Conservation (phyloP, 2,888 invertebrate genomes). For the Cyclophora punctaria region DNA sequence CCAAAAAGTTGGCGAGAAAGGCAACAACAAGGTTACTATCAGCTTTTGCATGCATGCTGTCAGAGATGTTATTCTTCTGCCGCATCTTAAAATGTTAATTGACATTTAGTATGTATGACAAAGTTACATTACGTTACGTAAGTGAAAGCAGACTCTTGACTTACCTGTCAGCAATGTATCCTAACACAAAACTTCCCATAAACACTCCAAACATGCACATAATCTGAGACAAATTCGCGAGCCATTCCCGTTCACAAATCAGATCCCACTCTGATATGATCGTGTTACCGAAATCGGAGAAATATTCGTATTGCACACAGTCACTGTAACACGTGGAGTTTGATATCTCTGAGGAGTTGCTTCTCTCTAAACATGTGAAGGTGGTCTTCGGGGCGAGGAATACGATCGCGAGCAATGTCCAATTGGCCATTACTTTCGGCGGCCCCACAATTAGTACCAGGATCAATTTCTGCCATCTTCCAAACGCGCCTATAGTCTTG, state of each 20-base stretch:
- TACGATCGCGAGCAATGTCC: slow-evolving; percentile 81
- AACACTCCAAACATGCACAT: slow-evolving; percentile 82
- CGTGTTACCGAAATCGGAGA: slow-evolving; percentile 77
- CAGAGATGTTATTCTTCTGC: slow-evolving; percentile 80
- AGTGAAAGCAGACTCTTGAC: slow-evolving; percentile 11
- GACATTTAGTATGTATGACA: too few relatives aligned
- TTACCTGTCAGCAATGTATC: slow-evolving; percentile 81
- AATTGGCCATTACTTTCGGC: slow-evolving; percentile 80
- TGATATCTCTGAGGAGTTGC: slow-evolving; percentile 30
- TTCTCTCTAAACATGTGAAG: slow-evolving; percentile 52
- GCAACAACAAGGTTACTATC: slow-evolving; percentile 77
- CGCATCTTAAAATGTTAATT: slow-evolving; percentile 69
- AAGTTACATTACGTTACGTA: too few relatives aligned
- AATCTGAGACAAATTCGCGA: slow-evolving; percentile 79
- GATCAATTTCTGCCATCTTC: slow-evolving; percentile 78
- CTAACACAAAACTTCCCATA: slow-evolving; percentile 80
- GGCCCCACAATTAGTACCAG: slow-evolving; percentile 75
- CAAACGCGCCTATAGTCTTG: slow-evolving; percentile 46
- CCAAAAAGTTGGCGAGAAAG: slow-evolving; percentile 70
- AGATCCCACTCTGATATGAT: slow-evolving; percentile 82
- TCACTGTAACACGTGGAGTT: slow-evolving; percentile 61
- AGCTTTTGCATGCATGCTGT: slow-evolving; percentile 77
- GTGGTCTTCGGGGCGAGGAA: slow-evolving; percentile 78
- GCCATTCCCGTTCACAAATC: slow-evolving; percentile 76
- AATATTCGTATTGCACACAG: slow-evolving; percentile 71